A percentile compares a stretch with the other conserved stretches of the same genome.
Evolutionary conservation across 1,140 invertebrate genomes (phyloP).

Genomic region (Bombyx mori): DNA sequence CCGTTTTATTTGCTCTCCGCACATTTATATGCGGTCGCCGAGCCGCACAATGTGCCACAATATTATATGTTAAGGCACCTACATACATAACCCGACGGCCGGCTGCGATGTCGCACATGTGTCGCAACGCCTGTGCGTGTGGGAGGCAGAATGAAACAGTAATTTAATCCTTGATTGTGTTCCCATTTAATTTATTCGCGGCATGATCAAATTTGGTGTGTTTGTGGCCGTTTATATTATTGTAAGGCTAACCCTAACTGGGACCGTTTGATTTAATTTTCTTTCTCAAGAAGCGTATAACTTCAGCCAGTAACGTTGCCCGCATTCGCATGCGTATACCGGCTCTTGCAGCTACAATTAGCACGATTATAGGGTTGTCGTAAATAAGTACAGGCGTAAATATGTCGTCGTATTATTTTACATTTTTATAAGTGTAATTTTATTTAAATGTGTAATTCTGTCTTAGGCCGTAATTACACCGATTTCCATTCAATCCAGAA

Average conservation of each 20-base stretch:
- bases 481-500: constrained; percentile 19
- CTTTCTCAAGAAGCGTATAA: constrained; percentile 14
- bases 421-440: neutral
- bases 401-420: constrained; percentile 7
- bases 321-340: constrained; percentile 19
- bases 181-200: constrained; percentile 62
- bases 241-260: constrained; percentile 19
- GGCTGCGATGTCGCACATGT: constrained; percentile 45
- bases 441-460: constrained; percentile 1
- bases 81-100: constrained; percentile 30
- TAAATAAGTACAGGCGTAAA: constrained; percentile 17
- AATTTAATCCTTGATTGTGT: constrained; percentile 68
- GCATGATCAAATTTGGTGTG: constrained; percentile 60
- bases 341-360: constrained; percentile 11
- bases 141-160: constrained; percentile 60
- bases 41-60: constrained; percentile 58
- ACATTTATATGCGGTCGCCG: constrained; percentile 64
- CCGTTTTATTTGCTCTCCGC: constrained; percentile 67
- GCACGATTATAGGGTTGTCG: constrained; percentile 18
- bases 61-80: constrained; percentile 57
- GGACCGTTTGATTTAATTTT: constrained; percentile 43
- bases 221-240: constrained; percentile 52
- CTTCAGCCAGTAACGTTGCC: constrained; percentile 19
- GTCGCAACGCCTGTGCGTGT: constrained; percentile 43
- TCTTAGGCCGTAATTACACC: constrained; percentile 3